A percentile compares a stretch with the other conserved stretches of the same genome.
These are phyloP conservation scores for Lucilia sericata DNA, from an alignment of 1,140 invertebrate genomes.

Conservation along the genomic window DNA sequence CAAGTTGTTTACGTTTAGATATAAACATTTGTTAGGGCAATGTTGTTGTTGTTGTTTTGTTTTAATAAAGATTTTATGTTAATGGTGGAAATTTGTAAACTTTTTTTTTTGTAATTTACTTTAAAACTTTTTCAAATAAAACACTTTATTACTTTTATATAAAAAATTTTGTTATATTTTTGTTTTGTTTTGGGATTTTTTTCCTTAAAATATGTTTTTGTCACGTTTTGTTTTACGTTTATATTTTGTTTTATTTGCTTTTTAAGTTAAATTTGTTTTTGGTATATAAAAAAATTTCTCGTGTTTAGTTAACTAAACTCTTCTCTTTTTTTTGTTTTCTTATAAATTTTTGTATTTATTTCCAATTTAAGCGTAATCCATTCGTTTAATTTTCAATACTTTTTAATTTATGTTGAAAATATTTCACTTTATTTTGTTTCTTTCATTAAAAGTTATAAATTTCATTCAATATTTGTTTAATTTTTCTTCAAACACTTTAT, in stretches of 20 bases:
- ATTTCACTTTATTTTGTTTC: not conserved
- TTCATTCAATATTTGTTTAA: not conserved
- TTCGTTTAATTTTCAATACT: not conserved
- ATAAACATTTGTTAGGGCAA: not conserved
- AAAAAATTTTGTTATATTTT: not conserved
- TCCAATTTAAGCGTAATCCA: not conserved
- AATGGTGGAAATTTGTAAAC: too few species aligned
- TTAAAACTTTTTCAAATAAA: too few species aligned
- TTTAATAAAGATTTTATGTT: too few species aligned
- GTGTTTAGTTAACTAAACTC: not conserved
- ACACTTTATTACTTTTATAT: not conserved
- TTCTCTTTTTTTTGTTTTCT: not conserved
- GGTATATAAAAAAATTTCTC: not conserved
- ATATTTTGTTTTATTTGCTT: not conserved
- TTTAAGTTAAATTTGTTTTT: not conserved
- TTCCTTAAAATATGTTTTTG: not conserved
- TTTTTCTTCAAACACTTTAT: not conserved
- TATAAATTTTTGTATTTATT: not conserved
- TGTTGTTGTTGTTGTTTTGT: too few species aligned
- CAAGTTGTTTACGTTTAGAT: not conserved
- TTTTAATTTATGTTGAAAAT: not conserved
- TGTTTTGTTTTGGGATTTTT: not conserved
- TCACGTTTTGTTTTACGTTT: not conserved
- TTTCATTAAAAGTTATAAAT: too few species aligned
- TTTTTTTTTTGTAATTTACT: too few species aligned